Evolutionary conservation across 2,113 vertebrate species (phyloP), one percentile per base, ranked within the genome.

Genomic region (Parus major): DNA sequence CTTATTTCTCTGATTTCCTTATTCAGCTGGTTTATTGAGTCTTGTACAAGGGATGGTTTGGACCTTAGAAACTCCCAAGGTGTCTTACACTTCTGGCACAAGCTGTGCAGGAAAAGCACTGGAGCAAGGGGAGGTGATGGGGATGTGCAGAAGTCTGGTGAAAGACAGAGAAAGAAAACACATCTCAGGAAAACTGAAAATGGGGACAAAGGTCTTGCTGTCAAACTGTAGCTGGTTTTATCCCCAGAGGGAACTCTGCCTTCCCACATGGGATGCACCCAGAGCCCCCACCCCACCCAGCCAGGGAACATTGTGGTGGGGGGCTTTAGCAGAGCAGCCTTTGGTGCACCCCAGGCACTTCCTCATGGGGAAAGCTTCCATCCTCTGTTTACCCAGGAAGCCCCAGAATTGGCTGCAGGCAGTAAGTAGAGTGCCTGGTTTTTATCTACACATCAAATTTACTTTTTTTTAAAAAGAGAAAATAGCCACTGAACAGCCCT

Each of bases 401-500:
- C 25, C 28, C 25, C 9, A 49, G 46, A 21, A 31, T 84, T 91
- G 92, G 77, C 95, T 79, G 57, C 12, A 52, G 77, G 57, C 49
- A 20, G 22, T 52, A 15, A 23, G 0, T 3, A 83, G 41, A 93
- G 42, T 10, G 57, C 46, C 41, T 57, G 82, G 6, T 21, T 85
- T 88, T 88, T 72, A 90, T 83, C 79, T 70, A 80, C 46, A 69
- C 59, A 77, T 60, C 75, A 90, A 64, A 82, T 87, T 76, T 59
- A 23, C n/a, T 8, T 44, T 78, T 60, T 77, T 71, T 13, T 1
- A 20, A 76, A 80, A 42, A 42, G 81, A 76, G 88, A 72, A 90
- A 92, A 94, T 63, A 70, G 82, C 88, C 82, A 52, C 86, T 87
- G 36, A 91, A 79, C 65, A 91, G 87, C 65, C 28, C 78, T 86